These are phyloP conservation scores for Zygaena filipendulae DNA, from an alignment of 2,888 invertebrate genomes.

Conservation along the genomic window DNA sequence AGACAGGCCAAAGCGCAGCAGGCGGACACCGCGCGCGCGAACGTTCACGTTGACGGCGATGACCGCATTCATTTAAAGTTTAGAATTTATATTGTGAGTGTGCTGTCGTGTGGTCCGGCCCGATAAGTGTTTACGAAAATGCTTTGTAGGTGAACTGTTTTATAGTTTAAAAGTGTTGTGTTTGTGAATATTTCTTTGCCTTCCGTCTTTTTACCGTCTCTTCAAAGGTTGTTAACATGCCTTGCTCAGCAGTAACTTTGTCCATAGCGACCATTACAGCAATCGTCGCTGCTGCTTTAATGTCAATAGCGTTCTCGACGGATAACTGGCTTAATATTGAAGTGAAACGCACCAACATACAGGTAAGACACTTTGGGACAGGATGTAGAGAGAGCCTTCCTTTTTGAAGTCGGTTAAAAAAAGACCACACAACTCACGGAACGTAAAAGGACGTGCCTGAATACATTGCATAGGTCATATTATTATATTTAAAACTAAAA, in stretches of 20 bases:
- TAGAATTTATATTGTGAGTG: slow-evolving; percentile 58
- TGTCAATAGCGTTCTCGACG: slow-evolving; percentile 94
- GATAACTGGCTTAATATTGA: slow-evolving; percentile 97
- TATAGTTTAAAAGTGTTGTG: slow-evolving; percentile 49
- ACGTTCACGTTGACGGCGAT: slow-evolving; percentile 64
- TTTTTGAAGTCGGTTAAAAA: no score
- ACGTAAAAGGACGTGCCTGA: no score
- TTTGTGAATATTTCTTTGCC: slow-evolving; percentile 43
- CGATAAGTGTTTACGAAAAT: slow-evolving; percentile 61
- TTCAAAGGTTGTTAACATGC: slow-evolving; percentile 74
- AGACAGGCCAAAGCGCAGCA: slow-evolving; percentile 45
- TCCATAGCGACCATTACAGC: slow-evolving; percentile 96
- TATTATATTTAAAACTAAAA: no score
- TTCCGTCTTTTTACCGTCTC: slow-evolving; percentile 37
- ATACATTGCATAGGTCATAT: no score
- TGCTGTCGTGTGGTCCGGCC: slow-evolving; percentile 59
- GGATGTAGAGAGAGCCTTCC: slow-evolving; percentile 6
- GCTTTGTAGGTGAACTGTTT: slow-evolving; percentile 60
- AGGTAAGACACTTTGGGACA: slow-evolving; percentile 74
- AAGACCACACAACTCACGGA: no score
- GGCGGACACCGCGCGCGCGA: slow-evolving; percentile 64
- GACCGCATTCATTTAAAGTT: slow-evolving; percentile 65
- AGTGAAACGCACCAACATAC: slow-evolving; percentile 88
- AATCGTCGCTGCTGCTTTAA: slow-evolving; percentile 91
- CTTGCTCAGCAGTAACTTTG: slow-evolving; percentile 94